Percentiles rank a stretch among this genome's conserved stretches.
Conservation (phyloP, 2,888 invertebrate genomes). For the Lochmaea capreae region DNA sequence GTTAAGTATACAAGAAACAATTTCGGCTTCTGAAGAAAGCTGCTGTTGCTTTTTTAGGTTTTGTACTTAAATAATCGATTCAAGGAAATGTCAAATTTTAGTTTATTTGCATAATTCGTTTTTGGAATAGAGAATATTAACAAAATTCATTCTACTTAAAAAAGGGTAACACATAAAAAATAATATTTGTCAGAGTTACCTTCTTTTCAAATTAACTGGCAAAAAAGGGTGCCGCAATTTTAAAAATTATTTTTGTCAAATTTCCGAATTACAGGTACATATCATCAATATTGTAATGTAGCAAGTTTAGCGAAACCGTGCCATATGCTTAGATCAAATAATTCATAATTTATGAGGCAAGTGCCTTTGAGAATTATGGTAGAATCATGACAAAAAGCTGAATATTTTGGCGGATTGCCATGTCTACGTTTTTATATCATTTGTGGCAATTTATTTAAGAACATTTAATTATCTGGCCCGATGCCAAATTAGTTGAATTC, state of each 20-base stretch:
- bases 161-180: too few relatives aligned
- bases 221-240: too few relatives aligned
- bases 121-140: too few relatives aligned
- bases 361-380: slow-evolving; percentile 35
- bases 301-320: background rate
- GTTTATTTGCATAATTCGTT: too few relatives aligned
- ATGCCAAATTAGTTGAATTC: slow-evolving; percentile 39
- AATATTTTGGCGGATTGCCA: slow-evolving; percentile 49
- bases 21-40: too few relatives aligned
- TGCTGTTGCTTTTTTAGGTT: too few relatives aligned
- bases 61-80: too few relatives aligned
- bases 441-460: slow-evolving; percentile 60
- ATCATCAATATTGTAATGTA: slow-evolving; percentile 1
- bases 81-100: too few relatives aligned
- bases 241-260: background rate
- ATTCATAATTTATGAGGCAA: slow-evolving; percentile 41
- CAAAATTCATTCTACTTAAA: too few relatives aligned
- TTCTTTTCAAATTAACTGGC: too few relatives aligned
- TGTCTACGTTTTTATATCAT: slow-evolving; percentile 57
- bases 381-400: slow-evolving; percentile 44
- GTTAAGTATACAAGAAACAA: too few relatives aligned
- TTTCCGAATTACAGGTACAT: background rate
- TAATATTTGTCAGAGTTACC: too few relatives aligned
- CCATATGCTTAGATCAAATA: slow-evolving; percentile 39
- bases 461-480: slow-evolving; percentile 60